Percentiles rank a stretch among this genome's conserved stretches.
These are phyloP conservation scores for Rhagium mordax DNA, from an alignment of 2,888 invertebrate genomes.

Conservation along the genomic window DNA sequence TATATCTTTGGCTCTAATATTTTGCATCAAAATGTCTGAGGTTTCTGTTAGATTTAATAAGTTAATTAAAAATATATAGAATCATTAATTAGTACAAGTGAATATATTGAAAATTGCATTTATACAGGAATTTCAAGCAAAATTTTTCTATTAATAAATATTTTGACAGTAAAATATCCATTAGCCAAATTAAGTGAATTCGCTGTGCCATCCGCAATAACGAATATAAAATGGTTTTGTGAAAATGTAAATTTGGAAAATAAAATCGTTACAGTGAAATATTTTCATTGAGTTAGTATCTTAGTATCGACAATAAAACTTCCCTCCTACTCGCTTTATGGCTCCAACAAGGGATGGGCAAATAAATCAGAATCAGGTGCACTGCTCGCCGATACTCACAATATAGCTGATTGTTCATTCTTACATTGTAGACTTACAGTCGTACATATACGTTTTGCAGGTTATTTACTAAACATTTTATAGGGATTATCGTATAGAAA, in stretches of 20 bases:
- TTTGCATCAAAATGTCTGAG: too few species aligned
- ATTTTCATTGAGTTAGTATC: constrained; percentile 65
- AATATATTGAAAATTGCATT: too few species aligned
- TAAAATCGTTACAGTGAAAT: constrained; percentile 61
- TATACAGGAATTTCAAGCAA: constrained; percentile 1
- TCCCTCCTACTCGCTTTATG: constrained; percentile 63
- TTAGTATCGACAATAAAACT: constrained; percentile 64
- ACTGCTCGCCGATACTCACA: constrained; percentile 11
- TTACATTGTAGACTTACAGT: constrained; percentile 2
- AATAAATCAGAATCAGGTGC: constrained; percentile 66
- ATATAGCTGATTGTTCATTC: constrained; percentile 23
- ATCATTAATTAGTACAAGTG: too few species aligned
- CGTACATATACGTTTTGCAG: neutral
- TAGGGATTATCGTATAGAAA: too few species aligned
- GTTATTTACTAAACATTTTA: too few species aligned
- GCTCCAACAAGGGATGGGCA: constrained; percentile 57
- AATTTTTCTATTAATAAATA: constrained; percentile 4
- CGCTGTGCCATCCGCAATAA: neutral
- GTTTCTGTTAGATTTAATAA: too few species aligned
- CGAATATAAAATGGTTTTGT: constrained; percentile 33
- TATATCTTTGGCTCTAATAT: too few species aligned
- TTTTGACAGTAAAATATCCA: constrained; percentile 34
- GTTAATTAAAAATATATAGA: too few species aligned
- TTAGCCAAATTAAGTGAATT: constrained; percentile 33
- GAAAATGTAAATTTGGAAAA: constrained; percentile 40